Conservation (phyloP, 1,140 invertebrate species). For the Argopecten irradians region DNA sequence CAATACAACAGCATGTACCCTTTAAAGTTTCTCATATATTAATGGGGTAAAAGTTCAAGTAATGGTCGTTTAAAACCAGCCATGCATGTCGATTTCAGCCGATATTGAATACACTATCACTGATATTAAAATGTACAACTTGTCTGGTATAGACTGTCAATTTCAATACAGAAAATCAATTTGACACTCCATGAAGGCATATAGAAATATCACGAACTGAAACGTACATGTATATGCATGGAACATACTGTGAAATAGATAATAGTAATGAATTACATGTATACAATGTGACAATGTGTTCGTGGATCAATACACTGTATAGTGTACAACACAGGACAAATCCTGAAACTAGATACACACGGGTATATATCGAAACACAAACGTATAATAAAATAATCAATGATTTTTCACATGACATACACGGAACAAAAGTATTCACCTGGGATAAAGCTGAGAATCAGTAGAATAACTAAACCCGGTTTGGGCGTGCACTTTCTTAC, state of each 20-base stretch:
- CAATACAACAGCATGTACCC: not conserved
- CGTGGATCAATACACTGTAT: not conserved
- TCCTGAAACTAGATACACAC: too few relatives aligned
- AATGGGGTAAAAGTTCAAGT: not conserved
- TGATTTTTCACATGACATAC: not conserved
- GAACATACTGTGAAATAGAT: not conserved
- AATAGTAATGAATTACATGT: not conserved
- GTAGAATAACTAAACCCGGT: not conserved
- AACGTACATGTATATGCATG: not conserved
- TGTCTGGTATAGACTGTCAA: not conserved
- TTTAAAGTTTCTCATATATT: not conserved
- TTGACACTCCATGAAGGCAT: not conserved
- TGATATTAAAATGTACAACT: not conserved
- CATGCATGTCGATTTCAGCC: not conserved
- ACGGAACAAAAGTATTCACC: not conserved
- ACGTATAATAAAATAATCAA: not conserved
- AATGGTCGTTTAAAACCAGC: not conserved
- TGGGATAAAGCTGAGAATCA: not conserved
- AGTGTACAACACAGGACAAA: not conserved
- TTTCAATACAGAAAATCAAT: not conserved
- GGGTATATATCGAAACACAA: not conserved
- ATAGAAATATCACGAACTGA: not conserved
- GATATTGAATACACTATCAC: not conserved
- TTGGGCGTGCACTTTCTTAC: constrained; percentile 1
- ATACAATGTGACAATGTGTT: not conserved